A percentile compares a stretch with the other conserved stretches of the same genome.
Conservation (phyloP, 2,113 vertebrate genomes). For the Rhinoptilus africanus region DNA sequence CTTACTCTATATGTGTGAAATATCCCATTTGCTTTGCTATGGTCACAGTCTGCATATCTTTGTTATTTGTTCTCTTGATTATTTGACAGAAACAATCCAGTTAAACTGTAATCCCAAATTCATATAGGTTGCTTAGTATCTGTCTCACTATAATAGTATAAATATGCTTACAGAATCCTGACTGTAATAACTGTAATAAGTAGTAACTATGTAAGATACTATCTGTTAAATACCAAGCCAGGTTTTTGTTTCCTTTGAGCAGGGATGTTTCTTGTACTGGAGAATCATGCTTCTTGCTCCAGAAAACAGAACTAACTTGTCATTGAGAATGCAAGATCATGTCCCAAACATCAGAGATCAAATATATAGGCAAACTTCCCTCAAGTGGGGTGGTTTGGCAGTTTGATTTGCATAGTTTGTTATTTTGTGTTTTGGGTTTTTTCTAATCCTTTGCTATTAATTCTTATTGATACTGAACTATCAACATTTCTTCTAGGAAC, state of each 20-base stretch:
- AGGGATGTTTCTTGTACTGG: background rate
- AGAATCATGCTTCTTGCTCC: background rate
- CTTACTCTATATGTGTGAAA: background rate
- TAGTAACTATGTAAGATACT: background rate
- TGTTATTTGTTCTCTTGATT: background rate
- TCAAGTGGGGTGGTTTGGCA: background rate
- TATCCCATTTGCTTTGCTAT: background rate
- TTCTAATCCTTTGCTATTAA: background rate
- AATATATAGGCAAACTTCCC: background rate
- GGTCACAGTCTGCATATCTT: background rate
- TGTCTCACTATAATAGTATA: background rate
- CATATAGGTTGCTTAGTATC: background rate
- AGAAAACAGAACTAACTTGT: background rate
- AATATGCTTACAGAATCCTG: background rate
- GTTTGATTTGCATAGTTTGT: background rate
- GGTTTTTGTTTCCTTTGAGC: background rate
- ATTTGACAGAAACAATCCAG: background rate
- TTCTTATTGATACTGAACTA: background rate
- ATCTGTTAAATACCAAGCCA: background rate
- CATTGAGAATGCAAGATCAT: background rate
- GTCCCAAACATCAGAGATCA: background rate
- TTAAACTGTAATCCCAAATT: background rate
- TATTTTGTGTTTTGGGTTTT: background rate
- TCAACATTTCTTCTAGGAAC: slow-evolving; percentile 80
- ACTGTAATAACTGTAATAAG: background rate